Evolutionary conservation across 2,113 vertebrate genomes (phyloP).

Genomic region (Protobothrops mucrosquamatus): DNA sequence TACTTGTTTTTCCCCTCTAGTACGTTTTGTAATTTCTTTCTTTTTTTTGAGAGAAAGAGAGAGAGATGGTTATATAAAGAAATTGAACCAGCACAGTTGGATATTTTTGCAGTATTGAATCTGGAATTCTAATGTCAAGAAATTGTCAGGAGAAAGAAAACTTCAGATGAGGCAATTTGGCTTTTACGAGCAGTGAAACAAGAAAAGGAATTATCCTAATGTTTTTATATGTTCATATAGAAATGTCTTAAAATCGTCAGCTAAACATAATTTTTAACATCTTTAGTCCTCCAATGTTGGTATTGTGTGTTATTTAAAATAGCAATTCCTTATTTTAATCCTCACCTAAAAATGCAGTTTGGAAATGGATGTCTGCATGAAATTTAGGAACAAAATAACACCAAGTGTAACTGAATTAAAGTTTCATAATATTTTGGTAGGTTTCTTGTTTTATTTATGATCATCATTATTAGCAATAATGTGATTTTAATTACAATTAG

Average conservation of each 20-base stretch:
- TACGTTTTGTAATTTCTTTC: neutral
- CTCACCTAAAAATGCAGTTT: neutral
- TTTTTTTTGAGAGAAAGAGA: neutral
- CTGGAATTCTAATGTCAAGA: conserved; percentile 19
- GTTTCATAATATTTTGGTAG: conserved; percentile 2
- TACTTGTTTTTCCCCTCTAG: neutral
- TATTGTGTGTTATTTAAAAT: neutral
- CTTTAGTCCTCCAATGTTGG: neutral
- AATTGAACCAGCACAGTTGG: conserved; percentile 14
- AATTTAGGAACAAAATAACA: conserved; percentile 3
- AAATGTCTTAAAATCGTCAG: conserved; percentile 26
- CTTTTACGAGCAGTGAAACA: neutral
- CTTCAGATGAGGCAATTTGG: conserved; percentile 13
- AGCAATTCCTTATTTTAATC: neutral
- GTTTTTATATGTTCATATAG: conserved; percentile 5
- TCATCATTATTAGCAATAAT: neutral
- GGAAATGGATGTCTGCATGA: neutral
- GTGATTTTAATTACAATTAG: neutral
- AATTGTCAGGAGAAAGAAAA: conserved; percentile 30
- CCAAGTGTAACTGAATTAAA: neutral
- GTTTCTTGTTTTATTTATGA: conserved; percentile 5
- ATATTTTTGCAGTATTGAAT: conserved; percentile 33
- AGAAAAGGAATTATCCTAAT: accelerated
- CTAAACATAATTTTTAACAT: neutral
- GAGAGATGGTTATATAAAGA: neutral